Base-by-base conservation (phyloP, 2,113 vertebrate species). In the Leuciscus idus region DNA sequence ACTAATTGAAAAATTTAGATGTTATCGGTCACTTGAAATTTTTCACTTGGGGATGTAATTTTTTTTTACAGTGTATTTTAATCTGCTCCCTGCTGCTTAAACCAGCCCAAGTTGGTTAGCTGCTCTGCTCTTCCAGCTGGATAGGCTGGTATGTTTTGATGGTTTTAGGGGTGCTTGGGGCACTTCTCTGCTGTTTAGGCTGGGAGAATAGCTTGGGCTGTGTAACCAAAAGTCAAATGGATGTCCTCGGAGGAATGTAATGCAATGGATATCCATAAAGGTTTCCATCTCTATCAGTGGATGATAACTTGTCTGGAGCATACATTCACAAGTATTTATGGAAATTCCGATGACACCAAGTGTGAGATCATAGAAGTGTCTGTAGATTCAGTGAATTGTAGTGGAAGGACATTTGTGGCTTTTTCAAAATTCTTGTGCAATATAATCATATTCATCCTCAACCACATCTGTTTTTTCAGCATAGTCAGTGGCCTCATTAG, bases 331-430 rank as follows among this genome's bases (percentile, higher is more conserved):
- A 33, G 26, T 62, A 23, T 81, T 61, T 64, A 39, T 15, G 59
- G 61, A 81, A 81, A 82, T 68, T 68, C 43, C 50, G 5, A 48
- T 66, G 43, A 50, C 26, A 52, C 26, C 15, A 30, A 82, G 61
- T 33, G 43, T 68, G 43, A 82, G 61, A 28, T 82, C 62, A 82
- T 82, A 26, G 17, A 81, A 52, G n/a, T 50, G 61, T 82, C 62
- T 82, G 62, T 48, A 50, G 61, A 68, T 66, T 68, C 26, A 52
- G 2, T 30, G 6, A 28, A 33, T 28, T 5, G n/a, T 17, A 81
- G 7, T 2, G 79, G 13, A 46, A 66, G 11, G n/a, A 46, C n/a
- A 81, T 81, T 10, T 46, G 59, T 81, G 75, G 75, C 19, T 57
- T 78, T 46, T 81, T 66, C 12, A 64, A 30, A 64, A 5, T 19